Evolutionary conservation across 2,888 invertebrate genomes (phyloP).

Genomic region (Globia sparganii): DNA sequence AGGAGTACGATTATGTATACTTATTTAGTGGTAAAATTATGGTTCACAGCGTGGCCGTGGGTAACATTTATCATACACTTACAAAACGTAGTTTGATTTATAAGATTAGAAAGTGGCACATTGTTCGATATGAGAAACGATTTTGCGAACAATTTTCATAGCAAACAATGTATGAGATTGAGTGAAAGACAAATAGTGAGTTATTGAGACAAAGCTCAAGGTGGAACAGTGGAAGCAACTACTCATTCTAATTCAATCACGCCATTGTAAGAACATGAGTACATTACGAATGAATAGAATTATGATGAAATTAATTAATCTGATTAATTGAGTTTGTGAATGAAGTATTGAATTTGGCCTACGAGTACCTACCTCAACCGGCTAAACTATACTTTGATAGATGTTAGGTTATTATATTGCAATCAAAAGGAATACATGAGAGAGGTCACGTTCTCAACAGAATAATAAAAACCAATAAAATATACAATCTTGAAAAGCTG

Average conservation of each 20-base stretch:
- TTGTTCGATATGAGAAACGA: constrained; percentile 56
- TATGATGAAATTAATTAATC: not conserved
- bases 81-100: constrained; percentile 52
- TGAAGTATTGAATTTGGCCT: not conserved
- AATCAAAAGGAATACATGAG: not conserved
- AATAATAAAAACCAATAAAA: not conserved
- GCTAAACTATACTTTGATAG: not conserved
- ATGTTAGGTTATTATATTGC: not conserved
- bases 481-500: not conserved
- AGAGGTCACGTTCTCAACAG: constrained; percentile 11
- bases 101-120: constrained; percentile 52
- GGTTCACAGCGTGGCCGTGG: constrained; percentile 18
- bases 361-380: not conserved
- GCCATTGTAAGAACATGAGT: not conserved
- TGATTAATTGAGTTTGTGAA: not conserved
- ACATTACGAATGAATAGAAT: constrained; percentile 4
- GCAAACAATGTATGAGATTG: constrained; percentile 34
- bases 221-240: constrained; percentile 1
- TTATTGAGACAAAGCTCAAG: constrained; percentile 23
- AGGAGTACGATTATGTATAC: constrained; percentile 17
- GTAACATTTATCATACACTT: constrained; percentile 42
- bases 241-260: constrained; percentile 2
- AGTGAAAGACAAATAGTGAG: constrained; percentile 16
- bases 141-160: constrained; percentile 30
- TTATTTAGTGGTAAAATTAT: constrained; percentile 31